phyloP scores from a whole-genome alignment of 2,113 vertebrate genomes.

The Centropus unirufus region DNA sequence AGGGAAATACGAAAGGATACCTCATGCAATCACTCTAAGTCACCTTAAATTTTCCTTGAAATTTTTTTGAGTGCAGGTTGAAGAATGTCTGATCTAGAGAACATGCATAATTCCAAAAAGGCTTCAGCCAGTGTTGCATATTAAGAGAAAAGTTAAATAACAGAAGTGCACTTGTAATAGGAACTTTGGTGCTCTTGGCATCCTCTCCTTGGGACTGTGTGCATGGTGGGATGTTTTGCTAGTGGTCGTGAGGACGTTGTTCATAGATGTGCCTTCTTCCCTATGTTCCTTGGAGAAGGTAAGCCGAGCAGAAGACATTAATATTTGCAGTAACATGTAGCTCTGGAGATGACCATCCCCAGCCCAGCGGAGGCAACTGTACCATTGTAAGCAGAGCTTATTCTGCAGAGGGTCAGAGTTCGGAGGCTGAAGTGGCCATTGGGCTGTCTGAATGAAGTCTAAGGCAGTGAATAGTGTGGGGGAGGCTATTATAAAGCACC shows the following conservation, averaged over 20 bases:
- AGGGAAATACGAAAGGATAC: background rate
- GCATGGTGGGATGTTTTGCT: background rate
- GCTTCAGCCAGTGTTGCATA: fast-evolving
- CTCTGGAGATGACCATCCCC: background rate
- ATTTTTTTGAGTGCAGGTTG: background rate
- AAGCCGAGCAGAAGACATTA: background rate
- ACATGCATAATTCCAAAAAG: background rate
- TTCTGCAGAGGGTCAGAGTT: background rate
- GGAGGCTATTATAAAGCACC: background rate
- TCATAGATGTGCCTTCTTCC: fast-evolving
- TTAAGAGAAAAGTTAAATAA: fast-evolving
- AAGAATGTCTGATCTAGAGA: background rate
- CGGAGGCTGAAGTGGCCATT: fast-evolving
- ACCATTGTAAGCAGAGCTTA: background rate
- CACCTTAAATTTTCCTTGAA: background rate
- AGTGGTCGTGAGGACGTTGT: fast-evolving
- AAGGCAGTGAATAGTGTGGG: background rate
- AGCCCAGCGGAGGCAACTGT: background rate
- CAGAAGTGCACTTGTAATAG: background rate
- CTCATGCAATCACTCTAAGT: background rate
- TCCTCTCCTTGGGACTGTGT: background rate
- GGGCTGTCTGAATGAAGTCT: background rate
- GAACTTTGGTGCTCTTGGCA: background rate
- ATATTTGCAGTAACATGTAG: fast-evolving
- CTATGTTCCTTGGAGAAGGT: background rate